Conservation (phyloP, 2,888 invertebrate genomes). For the Sesamia inferens region DNA sequence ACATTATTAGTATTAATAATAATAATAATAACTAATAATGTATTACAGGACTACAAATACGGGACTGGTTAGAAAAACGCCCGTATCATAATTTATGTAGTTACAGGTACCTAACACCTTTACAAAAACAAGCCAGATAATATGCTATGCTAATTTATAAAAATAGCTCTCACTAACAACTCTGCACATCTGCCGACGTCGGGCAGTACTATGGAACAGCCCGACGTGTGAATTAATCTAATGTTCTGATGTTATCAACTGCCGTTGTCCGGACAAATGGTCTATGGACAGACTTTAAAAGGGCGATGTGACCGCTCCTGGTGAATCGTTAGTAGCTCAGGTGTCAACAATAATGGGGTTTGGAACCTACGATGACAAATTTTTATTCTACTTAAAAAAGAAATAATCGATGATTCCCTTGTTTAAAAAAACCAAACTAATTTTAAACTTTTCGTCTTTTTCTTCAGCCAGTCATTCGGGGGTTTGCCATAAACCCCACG, state of each 20-base stretch:
- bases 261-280: conserved; percentile 49
- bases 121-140: not conserved
- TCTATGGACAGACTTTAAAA: conserved; percentile 34
- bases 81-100: not conserved
- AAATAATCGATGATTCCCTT: too few relatives aligned
- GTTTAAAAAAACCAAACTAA: too few relatives aligned
- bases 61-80: not conserved
- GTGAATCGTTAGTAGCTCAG: conserved; percentile 39
- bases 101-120: not conserved
- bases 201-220: conserved; percentile 22
- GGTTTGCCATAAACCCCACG: too few relatives aligned
- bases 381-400: too few relatives aligned
- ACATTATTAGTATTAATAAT: too few relatives aligned
- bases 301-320: conserved; percentile 38
- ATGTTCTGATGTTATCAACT: conserved; percentile 48
- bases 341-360: conserved; percentile 43
- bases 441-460: too few relatives aligned
- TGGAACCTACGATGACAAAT: conserved; percentile 29
- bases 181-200: conserved; percentile 35
- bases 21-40: too few relatives aligned
- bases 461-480: too few relatives aligned
- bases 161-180: conserved; percentile 25
- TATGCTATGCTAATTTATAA: conserved; percentile 35
- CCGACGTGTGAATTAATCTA: conserved; percentile 58
- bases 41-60: too few relatives aligned